phyloP scores from a whole-genome alignment of 2,888 invertebrate species.

The Metellina segmentata region DNA sequence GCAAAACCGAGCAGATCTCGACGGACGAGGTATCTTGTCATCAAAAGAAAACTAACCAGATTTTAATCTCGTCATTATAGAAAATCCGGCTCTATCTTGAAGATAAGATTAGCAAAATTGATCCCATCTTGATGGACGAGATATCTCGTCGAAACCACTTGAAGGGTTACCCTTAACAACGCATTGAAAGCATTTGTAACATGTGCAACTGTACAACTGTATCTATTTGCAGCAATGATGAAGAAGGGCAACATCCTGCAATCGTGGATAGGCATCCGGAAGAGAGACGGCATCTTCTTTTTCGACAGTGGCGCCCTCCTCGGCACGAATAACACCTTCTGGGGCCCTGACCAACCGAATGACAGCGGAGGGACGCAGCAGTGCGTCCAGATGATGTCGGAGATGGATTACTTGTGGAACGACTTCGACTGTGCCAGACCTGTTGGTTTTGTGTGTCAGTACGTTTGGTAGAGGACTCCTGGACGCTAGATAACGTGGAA shows the following conservation, averaged over 20 bases:
- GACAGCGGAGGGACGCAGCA: constrained; percentile 77
- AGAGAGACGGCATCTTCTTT: constrained; percentile 61
- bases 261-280: constrained; percentile 61
- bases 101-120: too few species aligned
- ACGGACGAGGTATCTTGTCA: too few species aligned
- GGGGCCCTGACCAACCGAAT: constrained; percentile 77
- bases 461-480: constrained; percentile 48
- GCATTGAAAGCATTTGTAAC: too few species aligned
- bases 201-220: too few species aligned
- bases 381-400: constrained; percentile 76
- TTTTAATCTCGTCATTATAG: too few species aligned
- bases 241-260: constrained; percentile 71
- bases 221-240: constrained; percentile 59
- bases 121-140: too few species aligned
- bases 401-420: constrained; percentile 77
- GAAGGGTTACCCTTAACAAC: too few species aligned
- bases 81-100: too few species aligned
- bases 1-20: too few species aligned
- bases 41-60: too few species aligned
- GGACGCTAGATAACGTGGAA: too few species aligned
- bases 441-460: constrained; percentile 76
- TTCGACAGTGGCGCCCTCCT: constrained; percentile 49
- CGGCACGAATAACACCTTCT: constrained; percentile 54
- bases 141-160: too few species aligned
- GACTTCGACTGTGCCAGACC: constrained; percentile 76